Evolutionary conservation across 2,888 invertebrate genomes (phyloP).

Genomic region (Lapara coniferarum): DNA sequence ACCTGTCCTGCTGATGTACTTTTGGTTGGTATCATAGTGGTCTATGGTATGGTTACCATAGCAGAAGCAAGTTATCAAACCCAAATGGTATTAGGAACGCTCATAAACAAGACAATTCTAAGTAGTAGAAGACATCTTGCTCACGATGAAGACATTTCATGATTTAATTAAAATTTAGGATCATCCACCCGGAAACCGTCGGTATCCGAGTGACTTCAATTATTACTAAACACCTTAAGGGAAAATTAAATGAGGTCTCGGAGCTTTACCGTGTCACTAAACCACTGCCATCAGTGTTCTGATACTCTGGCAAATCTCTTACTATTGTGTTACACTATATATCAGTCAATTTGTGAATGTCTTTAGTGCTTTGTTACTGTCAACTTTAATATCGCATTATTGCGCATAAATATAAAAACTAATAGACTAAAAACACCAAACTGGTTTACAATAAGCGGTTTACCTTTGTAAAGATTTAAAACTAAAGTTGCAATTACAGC

Average conservation of each 20-base stretch:
- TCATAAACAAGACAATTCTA: slow-evolving; percentile 4
- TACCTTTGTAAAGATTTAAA: slow-evolving; percentile 39
- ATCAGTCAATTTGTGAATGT: too few species aligned
- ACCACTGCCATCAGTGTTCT: neutral
- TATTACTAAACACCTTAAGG: slow-evolving; percentile 37
- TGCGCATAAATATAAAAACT: neutral
- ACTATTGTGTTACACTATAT: neutral
- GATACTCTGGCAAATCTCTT: neutral
- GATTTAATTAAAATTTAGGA: slow-evolving; percentile 53
- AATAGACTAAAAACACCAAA: neutral
- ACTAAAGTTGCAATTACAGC: slow-evolving; percentile 48
- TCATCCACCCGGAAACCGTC: slow-evolving; percentile 46
- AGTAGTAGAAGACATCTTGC: slow-evolving; percentile 15
- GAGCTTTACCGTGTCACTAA: neutral
- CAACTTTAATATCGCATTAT: too few species aligned
- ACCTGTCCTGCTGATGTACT: neutral
- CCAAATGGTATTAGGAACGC: neutral
- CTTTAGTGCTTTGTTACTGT: too few species aligned
- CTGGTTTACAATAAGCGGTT: neutral
- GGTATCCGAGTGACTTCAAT: slow-evolving; percentile 34
- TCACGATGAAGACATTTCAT: slow-evolving; percentile 30
- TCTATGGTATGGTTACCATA: too few species aligned
- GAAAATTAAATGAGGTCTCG: slow-evolving; percentile 7
- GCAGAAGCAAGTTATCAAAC: neutral
- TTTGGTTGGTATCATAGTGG: neutral